Conservation (phyloP, 1,140 invertebrate species). For the Papilio helenus region DNA sequence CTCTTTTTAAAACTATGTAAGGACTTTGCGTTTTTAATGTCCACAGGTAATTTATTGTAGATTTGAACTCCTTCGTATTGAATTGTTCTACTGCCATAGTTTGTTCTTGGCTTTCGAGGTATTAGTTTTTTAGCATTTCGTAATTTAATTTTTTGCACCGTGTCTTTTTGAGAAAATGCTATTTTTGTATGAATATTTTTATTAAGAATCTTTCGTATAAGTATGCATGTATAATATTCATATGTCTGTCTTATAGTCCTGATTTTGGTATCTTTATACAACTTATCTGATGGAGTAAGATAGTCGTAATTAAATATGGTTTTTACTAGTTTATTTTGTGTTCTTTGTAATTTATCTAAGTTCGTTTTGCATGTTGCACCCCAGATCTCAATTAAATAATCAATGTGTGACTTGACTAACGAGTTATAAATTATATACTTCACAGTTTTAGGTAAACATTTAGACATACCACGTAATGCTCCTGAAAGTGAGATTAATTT, state of each 20-base stretch:
- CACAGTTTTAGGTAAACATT: neutral
- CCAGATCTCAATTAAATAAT: slow-evolving; percentile 2
- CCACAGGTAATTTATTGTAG: neutral
- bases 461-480: neutral
- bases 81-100: neutral
- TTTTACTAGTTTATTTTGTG: neutral
- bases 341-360: neutral
- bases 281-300: neutral
- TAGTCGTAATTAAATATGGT: neutral
- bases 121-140: too few relatives aligned
- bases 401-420: neutral
- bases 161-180: too few relatives aligned
- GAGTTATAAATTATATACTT: too few relatives aligned
- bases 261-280: too few relatives aligned
- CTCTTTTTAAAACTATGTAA: neutral
- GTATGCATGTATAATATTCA: too few relatives aligned
- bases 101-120: neutral
- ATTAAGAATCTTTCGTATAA: too few relatives aligned
- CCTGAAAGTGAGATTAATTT: neutral
- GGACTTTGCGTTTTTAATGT: neutral
- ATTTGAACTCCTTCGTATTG: neutral
- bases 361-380: neutral
- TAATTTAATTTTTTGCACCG: too few relatives aligned
- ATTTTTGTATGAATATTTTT: too few relatives aligned
- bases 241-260: too few relatives aligned